Evolutionary conservation across 2,797 vertebrate species (phyloP).

Genomic region (Martes flavigula): DNA sequence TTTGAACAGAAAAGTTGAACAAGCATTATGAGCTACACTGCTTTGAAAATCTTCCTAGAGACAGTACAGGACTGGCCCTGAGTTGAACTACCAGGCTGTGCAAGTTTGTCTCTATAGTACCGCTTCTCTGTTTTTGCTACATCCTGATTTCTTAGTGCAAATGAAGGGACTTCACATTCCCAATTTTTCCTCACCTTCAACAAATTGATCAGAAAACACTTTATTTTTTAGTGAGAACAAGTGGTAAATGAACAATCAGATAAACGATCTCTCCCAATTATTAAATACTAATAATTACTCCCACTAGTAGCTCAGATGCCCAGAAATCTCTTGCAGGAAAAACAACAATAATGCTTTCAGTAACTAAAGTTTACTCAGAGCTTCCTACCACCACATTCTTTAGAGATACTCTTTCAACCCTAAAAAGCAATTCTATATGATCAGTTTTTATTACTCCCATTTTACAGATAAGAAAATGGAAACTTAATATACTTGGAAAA

Average conservation of each 20-base stretch:
- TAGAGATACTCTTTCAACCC: not conserved
- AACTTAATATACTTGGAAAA: not conserved
- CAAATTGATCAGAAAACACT: not conserved
- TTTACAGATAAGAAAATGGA: not conserved
- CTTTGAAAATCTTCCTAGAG: not conserved
- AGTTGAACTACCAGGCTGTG: not conserved
- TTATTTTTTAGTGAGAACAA: not conserved
- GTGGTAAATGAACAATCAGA: not conserved
- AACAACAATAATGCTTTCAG: not conserved
- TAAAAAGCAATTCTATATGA: not conserved
- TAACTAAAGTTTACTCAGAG: not conserved
- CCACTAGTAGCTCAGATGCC: not conserved
- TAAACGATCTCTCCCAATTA: not conserved
- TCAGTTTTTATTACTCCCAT: not conserved
- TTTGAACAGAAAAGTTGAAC: not conserved
- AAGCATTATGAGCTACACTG: not conserved
- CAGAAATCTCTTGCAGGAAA: not conserved
- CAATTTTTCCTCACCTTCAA: not conserved
- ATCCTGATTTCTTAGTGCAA: not conserved
- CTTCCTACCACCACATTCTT: not conserved
- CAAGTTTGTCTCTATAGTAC: not conserved
- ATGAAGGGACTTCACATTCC: not conserved
- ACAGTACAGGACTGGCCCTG: rapidly evolving
- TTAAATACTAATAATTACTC: not conserved
- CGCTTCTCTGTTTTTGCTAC: not conserved